Evolutionary conservation across 2,113 vertebrate genomes (phyloP).

Genomic region (Amblyornis subalaris): DNA sequence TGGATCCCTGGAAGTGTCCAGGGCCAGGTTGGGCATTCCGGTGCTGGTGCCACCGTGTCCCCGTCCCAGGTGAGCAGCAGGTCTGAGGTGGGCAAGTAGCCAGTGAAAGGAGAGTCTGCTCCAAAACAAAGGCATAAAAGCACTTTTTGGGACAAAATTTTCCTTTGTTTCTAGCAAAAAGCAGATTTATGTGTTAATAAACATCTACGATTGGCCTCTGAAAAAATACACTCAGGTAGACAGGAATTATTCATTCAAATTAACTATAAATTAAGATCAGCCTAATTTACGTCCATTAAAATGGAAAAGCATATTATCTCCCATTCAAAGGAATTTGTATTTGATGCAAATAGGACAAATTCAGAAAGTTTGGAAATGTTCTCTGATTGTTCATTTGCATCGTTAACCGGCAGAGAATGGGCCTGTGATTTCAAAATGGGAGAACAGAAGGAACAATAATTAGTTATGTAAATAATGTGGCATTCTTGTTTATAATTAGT

Average conservation of each 20-base stretch:
- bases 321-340: slow-evolving; percentile 77
- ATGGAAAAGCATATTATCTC: slow-evolving; percentile 78
- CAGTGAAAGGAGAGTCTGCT: rapidly evolving
- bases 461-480: slow-evolving; percentile 99
- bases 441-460: slow-evolving; percentile 99
- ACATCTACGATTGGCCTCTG: slow-evolving; percentile 65
- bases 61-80: not conserved
- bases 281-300: slow-evolving; percentile 82
- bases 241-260: slow-evolving; percentile 79
- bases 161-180: slow-evolving; percentile 8
- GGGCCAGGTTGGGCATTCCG: no score
- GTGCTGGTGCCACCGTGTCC: rapidly evolving
- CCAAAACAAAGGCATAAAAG: not conserved
- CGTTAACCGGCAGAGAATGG: slow-evolving; percentile 70
- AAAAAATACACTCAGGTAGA: slow-evolving; percentile 79
- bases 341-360: slow-evolving; percentile 81
- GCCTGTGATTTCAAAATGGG: slow-evolving; percentile 71
- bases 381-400: slow-evolving; percentile 77
- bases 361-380: slow-evolving; percentile 77
- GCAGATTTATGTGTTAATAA: slow-evolving; percentile 77
- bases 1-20: not conserved
- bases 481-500: slow-evolving; percentile 99
- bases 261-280: slow-evolving; percentile 82
- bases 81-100: no score
- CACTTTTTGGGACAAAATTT: not conserved